Evolutionary conservation across 2,797 vertebrate species (phyloP), one percentile per base, ranked within the genome.

Genomic region (Crossoptilon crossoptilon): DNA sequence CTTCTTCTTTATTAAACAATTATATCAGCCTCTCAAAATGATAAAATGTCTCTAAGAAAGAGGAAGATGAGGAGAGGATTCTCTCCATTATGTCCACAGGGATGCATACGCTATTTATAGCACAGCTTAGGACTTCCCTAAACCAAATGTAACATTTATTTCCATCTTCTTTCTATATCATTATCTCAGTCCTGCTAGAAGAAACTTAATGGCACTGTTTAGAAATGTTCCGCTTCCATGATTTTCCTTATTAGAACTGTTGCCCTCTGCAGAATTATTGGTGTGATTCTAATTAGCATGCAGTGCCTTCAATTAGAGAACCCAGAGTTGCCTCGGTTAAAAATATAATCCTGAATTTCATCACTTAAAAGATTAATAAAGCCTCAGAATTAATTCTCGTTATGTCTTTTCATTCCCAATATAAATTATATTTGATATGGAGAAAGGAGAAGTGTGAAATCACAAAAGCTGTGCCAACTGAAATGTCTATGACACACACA

Each of bases 311-410:
- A 56, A 22, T 69, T 79, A 79, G n/a, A 87, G 41, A 71, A 70
- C 31, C 18, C 43, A 64, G 7, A 70, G 43, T 44, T 73, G 24
- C 27, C n/a, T 31, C 39, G 35, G 26, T 46, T 55, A n/a, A 74
- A 77, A 66, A 81, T 69, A 56, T 63, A 39, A 37, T 21, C 31
- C 11, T 66, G 63, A 7, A 29, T 81, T 33, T 58, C 48, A 81
- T 39, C 51, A 69, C 11, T 67, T 72, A 33, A 69, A 92, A 88
- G 73, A 95, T 64, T 88, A 88, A 78, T 76, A 84, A 87, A 92
- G 76, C 31, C 22, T 86, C 69, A 63, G 29, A 37, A 89, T 90
- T 86, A 86, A 86, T 84, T 88, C 70, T 51, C 29, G 75, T 39
- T 59, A 44, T 64, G 33, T 58, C 62, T 92, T 46, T 48, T 86